Base-by-base conservation (phyloP, 2,113 vertebrate genomes). In the Eulacestoma nigropectus region DNA sequence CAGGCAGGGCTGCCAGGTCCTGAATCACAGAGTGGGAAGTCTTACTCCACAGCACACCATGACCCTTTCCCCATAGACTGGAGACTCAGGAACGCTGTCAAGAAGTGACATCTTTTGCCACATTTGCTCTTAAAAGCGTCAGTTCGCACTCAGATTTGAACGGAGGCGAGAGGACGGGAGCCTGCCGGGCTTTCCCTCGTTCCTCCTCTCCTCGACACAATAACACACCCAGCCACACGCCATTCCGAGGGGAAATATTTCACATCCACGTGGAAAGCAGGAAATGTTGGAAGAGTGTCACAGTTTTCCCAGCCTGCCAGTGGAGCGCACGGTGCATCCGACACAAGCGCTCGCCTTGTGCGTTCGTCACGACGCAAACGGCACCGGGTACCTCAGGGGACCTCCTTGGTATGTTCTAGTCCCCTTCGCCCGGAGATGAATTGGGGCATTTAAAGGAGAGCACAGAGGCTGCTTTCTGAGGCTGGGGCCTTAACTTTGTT, bases 381-480 rank as follows among this genome's bases (percentile, higher is more conserved):
- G 89, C 84, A 84, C 75, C 23, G 16, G 37, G 13, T 70, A 53
- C 95, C 97, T 96, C 95, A 42, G 26, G 97, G 95, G 91, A 90
- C 83, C 96, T 76, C 85, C 75, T 89, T 60, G 92, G 93, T 93
- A 96, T 97, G 97, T 97, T 87, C 96, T 90, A 89, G 85, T 93
- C 65, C 62, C 59, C 92, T 95, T 95, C 42, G 96, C 93, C 91
- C 72, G 16, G 95, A 87, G 95, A 97, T 98, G 98, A 98, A 98
- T 97, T 93, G 91, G 95, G 96, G 95, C 89, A 92, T 97, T 97
- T 96, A 93, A 93, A 96, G 94, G 87, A 93, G 95, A 98, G 96
- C 86, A 98, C 98, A 98, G 98, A 98, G 95, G 74, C 91, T n/a
- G 65, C 94, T 97, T 98, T 98, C 96, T 98, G 89, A 97, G 76